phyloP scores from a whole-genome alignment of 2,888 invertebrate genomes.

The Heteropelma amictum region DNA sequence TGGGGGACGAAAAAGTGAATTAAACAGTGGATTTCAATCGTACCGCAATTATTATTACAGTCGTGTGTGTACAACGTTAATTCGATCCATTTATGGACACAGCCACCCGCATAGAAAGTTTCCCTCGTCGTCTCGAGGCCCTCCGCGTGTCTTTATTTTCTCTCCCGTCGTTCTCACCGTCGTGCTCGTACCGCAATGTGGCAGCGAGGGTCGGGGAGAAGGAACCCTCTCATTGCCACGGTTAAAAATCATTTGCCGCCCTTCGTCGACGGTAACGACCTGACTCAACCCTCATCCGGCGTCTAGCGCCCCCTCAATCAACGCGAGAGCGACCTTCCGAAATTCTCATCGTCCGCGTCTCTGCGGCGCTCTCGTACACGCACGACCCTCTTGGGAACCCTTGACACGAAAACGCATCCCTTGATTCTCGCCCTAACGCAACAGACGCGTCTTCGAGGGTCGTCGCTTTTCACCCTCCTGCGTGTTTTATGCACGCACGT shows the following conservation, averaged over 20 bases:
- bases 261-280: constrained; percentile 30
- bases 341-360: constrained; percentile 38
- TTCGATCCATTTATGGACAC: too few species aligned
- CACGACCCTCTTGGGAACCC: constrained; percentile 19
- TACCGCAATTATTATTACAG: too few species aligned
- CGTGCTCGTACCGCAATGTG: too few species aligned
- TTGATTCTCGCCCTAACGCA: constrained; percentile 31
- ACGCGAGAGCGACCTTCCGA: constrained; percentile 37
- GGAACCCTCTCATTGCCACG: neutral
- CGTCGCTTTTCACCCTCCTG: neutral
- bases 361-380: constrained; percentile 2
- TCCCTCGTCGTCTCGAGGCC: neutral
- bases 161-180: too few species aligned
- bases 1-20: too few species aligned
- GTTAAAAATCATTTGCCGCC: neutral
- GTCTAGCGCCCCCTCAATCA: constrained; percentile 45
- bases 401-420: constrained; percentile 34
- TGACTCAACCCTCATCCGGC: constrained; percentile 46
- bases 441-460: constrained; percentile 1
- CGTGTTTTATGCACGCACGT: too few species aligned
- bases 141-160: neutral
- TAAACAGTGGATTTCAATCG: too few species aligned
- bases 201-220: too few species aligned
- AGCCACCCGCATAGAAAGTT: too few species aligned
- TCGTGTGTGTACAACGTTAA: too few species aligned